These are phyloP conservation scores for Leucania comma DNA, from an alignment of 2,888 invertebrate genomes.

Conservation along the genomic window DNA sequence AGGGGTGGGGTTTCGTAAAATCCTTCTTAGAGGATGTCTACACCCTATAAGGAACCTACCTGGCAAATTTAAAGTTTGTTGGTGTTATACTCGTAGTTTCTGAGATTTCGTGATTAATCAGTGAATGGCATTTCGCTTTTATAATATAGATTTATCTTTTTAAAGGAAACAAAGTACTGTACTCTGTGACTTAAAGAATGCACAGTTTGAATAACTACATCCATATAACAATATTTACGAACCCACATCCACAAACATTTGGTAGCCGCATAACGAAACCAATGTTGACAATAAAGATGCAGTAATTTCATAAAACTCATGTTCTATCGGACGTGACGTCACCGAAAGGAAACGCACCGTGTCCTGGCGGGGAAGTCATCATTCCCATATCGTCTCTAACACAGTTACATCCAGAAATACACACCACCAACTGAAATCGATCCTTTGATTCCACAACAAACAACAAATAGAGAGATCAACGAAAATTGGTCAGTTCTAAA, in stretches of 20 bases:
- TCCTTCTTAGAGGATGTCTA: too few species aligned
- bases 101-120: too few species aligned
- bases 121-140: too few species aligned
- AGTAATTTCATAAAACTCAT: constrained; percentile 57
- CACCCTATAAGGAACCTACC: too few species aligned
- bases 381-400: constrained; percentile 84
- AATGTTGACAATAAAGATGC: constrained; percentile 52
- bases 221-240: constrained; percentile 10
- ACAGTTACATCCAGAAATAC: constrained; percentile 84
- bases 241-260: constrained; percentile 43
- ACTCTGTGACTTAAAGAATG: neutral
- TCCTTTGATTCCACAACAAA: constrained; percentile 43
- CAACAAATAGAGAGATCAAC: constrained; percentile 66
- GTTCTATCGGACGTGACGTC: constrained; percentile 83
- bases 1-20: too few species aligned
- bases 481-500: constrained; percentile 79
- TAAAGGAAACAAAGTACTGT: neutral
- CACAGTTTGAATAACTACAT: neutral
- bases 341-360: constrained; percentile 82
- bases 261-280: constrained; percentile 30
- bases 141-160: too few species aligned
- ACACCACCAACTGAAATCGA: constrained; percentile 62
- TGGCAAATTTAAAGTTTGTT: too few species aligned
- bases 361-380: constrained; percentile 84
- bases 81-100: too few species aligned